These are phyloP conservation scores for Asbolus verrucosus DNA, from an alignment of 1,140 invertebrate genomes.

Conservation along the genomic window DNA sequence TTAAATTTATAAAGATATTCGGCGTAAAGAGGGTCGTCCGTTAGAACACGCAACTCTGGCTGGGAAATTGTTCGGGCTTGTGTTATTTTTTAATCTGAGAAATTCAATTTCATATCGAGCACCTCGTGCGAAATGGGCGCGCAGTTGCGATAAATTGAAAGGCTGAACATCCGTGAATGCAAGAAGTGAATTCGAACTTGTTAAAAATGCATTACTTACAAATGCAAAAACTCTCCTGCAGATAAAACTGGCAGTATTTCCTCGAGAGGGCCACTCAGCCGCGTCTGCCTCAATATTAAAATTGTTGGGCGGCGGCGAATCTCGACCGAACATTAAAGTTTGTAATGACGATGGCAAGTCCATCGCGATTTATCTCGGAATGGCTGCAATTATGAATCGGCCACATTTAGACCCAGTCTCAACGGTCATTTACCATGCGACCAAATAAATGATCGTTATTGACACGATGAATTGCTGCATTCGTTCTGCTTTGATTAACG, in stretches of 20 bases:
- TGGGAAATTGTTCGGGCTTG: no score
- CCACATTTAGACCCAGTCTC: conserved; percentile 5
- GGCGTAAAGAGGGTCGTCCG: no score
- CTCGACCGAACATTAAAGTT: neutral
- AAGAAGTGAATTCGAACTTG: conserved; percentile 16
- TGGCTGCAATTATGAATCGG: conserved; percentile 36
- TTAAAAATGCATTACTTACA: conserved; percentile 37
- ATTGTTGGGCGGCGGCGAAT: neutral
- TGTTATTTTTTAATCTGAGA: conserved; percentile 25
- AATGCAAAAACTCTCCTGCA: conserved; percentile 26
- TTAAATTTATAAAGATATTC: no score
- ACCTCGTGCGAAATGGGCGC: no score
- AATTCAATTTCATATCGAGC: conserved; percentile 10
- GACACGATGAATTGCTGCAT: conserved; percentile 34
- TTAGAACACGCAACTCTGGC: no score
- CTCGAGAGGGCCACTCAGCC: neutral
- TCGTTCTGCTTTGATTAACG: conserved; percentile 22
- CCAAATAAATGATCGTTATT: conserved; percentile 40
- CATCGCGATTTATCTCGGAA: conserved; percentile 37
- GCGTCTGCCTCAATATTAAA: conserved; percentile 29
- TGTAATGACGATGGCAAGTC: conserved; percentile 5
- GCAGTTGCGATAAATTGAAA: no score
- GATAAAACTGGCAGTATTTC: conserved; percentile 9
- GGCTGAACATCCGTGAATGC: neutral
- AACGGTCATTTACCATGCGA: conserved; percentile 28